A percentile compares a stretch with the other conserved stretches of the same genome.
These are phyloP conservation scores for Drosophila pachea DNA, from an alignment of 1,140 invertebrate species.

Conservation along the genomic window DNA sequence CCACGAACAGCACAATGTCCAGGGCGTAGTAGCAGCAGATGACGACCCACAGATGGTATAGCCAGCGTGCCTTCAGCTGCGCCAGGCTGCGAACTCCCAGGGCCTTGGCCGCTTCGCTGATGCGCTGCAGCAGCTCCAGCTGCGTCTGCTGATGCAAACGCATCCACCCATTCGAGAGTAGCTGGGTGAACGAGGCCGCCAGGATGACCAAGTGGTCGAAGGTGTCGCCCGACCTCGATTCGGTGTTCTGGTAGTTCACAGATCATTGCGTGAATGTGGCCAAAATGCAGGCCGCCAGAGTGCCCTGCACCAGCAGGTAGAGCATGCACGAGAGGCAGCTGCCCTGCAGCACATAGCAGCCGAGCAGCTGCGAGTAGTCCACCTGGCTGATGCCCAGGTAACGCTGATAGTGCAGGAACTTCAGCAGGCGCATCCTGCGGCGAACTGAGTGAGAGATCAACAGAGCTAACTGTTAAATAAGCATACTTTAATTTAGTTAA, in stretches of 20 bases:
- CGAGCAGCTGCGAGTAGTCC: conserved; percentile 1
- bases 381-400: conserved; percentile 44
- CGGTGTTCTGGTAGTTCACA: conserved; percentile 36
- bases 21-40: neutral
- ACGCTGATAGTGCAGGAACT: conserved; percentile 48
- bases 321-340: conserved; percentile 20
- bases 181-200: conserved; percentile 25
- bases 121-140: conserved; percentile 21
- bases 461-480: neutral
- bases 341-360: conserved; percentile 14
- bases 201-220: conserved; percentile 49
- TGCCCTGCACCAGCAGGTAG: conserved; percentile 3
- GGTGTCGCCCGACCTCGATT: conserved; percentile 19
- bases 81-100: neutral
- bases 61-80: neutral
- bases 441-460: neutral
- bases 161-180: conserved; percentile 50
- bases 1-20: neutral
- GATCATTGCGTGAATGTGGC: conserved; percentile 13
- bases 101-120: conserved; percentile 6
- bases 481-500: neutral
- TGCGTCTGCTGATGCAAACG: conserved; percentile 31
- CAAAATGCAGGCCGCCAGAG: conserved; percentile 12
- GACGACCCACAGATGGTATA: conserved; percentile 14
- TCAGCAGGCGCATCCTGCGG: conserved; percentile 26